Conservation (phyloP, 1,140 invertebrate species). For the Eurosta solidaginis region DNA sequence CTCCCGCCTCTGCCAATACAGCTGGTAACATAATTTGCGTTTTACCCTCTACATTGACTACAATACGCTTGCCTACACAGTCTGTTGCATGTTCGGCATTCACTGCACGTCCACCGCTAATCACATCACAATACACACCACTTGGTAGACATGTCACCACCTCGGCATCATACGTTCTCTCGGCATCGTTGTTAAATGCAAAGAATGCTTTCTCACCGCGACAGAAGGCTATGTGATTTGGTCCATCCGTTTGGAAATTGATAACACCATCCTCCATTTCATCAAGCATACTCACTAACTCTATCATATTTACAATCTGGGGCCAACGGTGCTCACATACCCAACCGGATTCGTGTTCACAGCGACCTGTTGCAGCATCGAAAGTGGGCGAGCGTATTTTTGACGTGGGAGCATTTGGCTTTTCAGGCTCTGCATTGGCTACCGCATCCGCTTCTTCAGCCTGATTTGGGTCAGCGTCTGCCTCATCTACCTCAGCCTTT, state of each 20-base stretch:
- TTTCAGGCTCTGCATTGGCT: neutral
- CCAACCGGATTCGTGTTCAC: constrained; percentile 73
- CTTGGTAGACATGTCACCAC: constrained; percentile 70
- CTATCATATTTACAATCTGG: constrained; percentile 80
- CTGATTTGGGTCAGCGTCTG: neutral
- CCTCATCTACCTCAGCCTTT: neutral
- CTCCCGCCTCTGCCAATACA: neutral
- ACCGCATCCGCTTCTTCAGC: too few species aligned
- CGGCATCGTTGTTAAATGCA: constrained; percentile 67
- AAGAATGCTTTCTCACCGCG: constrained; percentile 72
- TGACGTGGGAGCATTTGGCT: neutral
- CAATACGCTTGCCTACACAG: constrained; percentile 21
- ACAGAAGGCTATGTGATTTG: constrained; percentile 77
- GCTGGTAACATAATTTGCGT: constrained; percentile 28
- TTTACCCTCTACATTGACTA: constrained; percentile 30
- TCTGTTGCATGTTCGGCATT: neutral
- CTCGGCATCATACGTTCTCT: constrained; percentile 59
- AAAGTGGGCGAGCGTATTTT: constrained; percentile 66
- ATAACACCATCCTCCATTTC: constrained; percentile 61
- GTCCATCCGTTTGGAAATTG: constrained; percentile 75
- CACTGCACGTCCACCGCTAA: constrained; percentile 66
- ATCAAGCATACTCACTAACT: constrained; percentile 68
- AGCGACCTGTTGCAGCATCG: constrained; percentile 63
- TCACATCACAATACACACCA: constrained; percentile 81
- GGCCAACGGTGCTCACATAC: constrained; percentile 87